These are phyloP conservation scores for Dryobota labecula DNA, from an alignment of 2,888 invertebrate species.

Conservation along the genomic window DNA sequence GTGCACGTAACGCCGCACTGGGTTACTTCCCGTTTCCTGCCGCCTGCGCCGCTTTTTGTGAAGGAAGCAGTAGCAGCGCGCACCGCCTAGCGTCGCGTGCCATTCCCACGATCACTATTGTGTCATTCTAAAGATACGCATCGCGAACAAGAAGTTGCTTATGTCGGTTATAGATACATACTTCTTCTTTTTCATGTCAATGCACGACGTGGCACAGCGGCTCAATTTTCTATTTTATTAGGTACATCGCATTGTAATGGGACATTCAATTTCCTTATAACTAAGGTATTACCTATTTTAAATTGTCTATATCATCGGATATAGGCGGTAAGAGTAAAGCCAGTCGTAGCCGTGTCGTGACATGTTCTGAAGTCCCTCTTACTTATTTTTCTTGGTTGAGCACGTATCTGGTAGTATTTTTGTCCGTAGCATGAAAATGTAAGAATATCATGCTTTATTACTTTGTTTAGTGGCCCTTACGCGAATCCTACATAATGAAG, in stretches of 20 bases:
- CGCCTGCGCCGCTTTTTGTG: conserved; percentile 70
- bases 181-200: neutral
- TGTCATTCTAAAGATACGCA: conserved; percentile 45
- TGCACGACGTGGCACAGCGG: neutral
- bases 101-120: conserved; percentile 72
- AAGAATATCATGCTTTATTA: no score
- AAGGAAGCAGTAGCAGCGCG: conserved; percentile 69
- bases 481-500: neutral
- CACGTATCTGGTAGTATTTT: neutral
- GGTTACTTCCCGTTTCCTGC: conserved; percentile 87
- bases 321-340: neutral
- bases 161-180: neutral
- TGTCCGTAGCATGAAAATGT: neutral
- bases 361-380: neutral
- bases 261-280: neutral
- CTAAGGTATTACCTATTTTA: neutral
- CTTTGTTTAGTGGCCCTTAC: neutral
- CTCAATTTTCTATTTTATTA: neutral
- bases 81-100: conserved; percentile 43
- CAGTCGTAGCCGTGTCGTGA: neutral
- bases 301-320: neutral
- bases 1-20: conserved; percentile 79
- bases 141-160: conserved; percentile 11
- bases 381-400: neutral
- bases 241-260: neutral